phyloP scores from a whole-genome alignment of 64 coral and sea anemone species.

The Montipora capricornis region DNA sequence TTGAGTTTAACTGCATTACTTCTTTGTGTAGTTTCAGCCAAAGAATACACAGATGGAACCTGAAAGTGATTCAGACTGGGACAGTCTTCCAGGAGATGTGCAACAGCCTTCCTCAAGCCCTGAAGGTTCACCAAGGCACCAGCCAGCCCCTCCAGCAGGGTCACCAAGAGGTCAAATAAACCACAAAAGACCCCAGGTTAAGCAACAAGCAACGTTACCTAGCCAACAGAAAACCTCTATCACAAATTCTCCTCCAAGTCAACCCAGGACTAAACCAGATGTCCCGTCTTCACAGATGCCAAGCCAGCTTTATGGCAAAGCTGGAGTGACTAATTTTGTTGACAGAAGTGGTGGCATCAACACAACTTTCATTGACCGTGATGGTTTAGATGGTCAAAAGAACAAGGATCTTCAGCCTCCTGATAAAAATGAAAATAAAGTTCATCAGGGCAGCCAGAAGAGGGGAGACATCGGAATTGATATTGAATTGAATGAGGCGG shows the following conservation, averaged over 20 bases:
- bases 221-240: conserved; percentile 49
- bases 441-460: not conserved
- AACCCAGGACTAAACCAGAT: not conserved
- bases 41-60: conserved; percentile 5
- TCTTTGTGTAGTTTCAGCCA: not conserved
- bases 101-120: conserved; percentile 64
- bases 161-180: conserved; percentile 17
- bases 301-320: conserved; percentile 84
- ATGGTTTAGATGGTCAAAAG: not conserved
- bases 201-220: conserved; percentile 32
- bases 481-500: conserved; percentile 67
- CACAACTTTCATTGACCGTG: conserved; percentile 10
- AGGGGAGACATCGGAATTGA: conserved; percentile 40
- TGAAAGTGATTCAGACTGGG: conserved; percentile 94
- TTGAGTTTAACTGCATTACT: not conserved
- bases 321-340: conserved; percentile 76
- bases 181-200: conserved; percentile 39
- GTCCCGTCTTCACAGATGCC: conserved; percentile 47
- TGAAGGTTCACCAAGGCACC: conserved; percentile 60
- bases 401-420: conserved; percentile 7
- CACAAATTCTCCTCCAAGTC: conserved; percentile 37
- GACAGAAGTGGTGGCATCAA: conserved; percentile 53
- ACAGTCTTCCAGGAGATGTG: conserved; percentile 86
- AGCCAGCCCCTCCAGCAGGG: conserved; percentile 49
- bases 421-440: conserved; percentile 52